Base-by-base conservation (phyloP, 2,888 invertebrate genomes). In the Bellardia bayeri region DNA sequence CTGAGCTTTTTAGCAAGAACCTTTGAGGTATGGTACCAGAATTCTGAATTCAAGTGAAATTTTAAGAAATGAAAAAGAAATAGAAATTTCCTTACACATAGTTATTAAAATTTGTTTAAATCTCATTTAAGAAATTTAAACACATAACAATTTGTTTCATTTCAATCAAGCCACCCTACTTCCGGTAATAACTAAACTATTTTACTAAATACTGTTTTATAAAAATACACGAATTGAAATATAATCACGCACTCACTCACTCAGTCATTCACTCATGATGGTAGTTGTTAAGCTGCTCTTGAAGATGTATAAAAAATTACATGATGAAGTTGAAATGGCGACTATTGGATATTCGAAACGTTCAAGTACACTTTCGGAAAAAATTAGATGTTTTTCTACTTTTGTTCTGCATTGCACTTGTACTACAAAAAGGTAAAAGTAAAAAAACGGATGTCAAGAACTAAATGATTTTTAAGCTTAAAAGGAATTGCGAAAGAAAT, bases 251-350 rank as follows among this genome's bases (percentile, higher is more conserved):
- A 69, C 40, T 54, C 71, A 42, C 14, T 76, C 75, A 71, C 76
- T 75, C 58, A 69, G 23, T 54, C 71, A 54, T 33, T 75, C 74
- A 71, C 71, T 81, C 45, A 56, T 49, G 85, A 63, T 40, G 61
- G 64, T 69, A 64, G 85, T 64, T 75, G 63, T 81, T 81, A 75
- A 81, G 81, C 81, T 81, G 40, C 56, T 86, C 68, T 79, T 68
- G 37, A 78, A 45, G n/a, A 63, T 42, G 74, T n/a, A 68, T 54
- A 72, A 71, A 66, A 86, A 82, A 66, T 64, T 68, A 79, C 45
- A 72, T 68, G 51, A 86, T 82, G 82, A 82, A 86, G 82, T 74
- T 86, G 68, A 74, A 82, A 86, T 79, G 86, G 82, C 78, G 86
- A 74, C 82, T 79, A 82, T 74, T 37, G 54, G 69, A 74, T 74